phyloP scores from a whole-genome alignment of 1,140 invertebrate species.

The Notospermus geniculatus region DNA sequence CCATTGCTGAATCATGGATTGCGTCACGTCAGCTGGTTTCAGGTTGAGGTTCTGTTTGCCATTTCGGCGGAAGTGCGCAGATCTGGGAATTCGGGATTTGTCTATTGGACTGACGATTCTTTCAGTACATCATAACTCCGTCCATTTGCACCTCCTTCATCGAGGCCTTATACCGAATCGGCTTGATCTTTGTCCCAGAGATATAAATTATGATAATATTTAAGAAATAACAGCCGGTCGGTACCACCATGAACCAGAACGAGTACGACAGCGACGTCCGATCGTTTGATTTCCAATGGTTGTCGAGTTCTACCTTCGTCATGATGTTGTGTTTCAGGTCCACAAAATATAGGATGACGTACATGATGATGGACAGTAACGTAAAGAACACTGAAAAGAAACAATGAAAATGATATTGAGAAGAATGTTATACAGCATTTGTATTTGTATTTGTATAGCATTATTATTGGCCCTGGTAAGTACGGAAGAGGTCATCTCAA shows the following conservation, averaged over 20 bases:
- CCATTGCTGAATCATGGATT: too few relatives aligned
- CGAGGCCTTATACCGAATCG: slow-evolving; percentile 29
- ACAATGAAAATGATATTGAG: slow-evolving; percentile 19
- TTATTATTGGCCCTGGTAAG: too few relatives aligned
- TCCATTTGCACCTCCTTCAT: slow-evolving; percentile 42
- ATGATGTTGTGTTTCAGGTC: slow-evolving; percentile 75
- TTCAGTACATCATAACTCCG: slow-evolving; percentile 46
- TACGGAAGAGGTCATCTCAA: too few relatives aligned
- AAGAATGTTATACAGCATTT: too few relatives aligned
- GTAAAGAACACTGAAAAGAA: slow-evolving; percentile 69
- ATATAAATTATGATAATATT: slow-evolving; percentile 75
- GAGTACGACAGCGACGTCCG: slow-evolving; percentile 71
- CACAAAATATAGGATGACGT: slow-evolving; percentile 72
- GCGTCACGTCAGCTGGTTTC: too few relatives aligned
- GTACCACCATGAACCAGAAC: slow-evolving; percentile 78
- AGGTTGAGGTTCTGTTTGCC: too few relatives aligned
- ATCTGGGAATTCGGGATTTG: too few relatives aligned
- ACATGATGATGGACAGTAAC: slow-evolving; percentile 68
- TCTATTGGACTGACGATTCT: not conserved
- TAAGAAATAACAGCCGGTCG: slow-evolving; percentile 68
- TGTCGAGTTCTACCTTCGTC: slow-evolving; percentile 69
- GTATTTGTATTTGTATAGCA: too few relatives aligned
- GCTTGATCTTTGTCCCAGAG: slow-evolving; percentile 28
- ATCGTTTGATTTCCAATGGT: slow-evolving; percentile 71
- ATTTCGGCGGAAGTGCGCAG: too few relatives aligned